These are phyloP conservation scores for Xylota segnis DNA, from an alignment of 2,888 invertebrate genomes.

Conservation along the genomic window DNA sequence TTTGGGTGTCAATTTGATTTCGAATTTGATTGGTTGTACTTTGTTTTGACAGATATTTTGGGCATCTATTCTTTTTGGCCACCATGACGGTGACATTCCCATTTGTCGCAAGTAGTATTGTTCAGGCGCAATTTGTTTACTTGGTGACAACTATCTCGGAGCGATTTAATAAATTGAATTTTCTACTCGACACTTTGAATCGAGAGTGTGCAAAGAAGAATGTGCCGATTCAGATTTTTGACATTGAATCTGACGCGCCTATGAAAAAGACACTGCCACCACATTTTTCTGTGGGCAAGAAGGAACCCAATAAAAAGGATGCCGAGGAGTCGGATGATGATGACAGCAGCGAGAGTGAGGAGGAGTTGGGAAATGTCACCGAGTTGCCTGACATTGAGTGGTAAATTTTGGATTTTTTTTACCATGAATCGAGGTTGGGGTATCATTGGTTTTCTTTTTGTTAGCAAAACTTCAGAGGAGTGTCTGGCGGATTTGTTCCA, in stretches of 20 bases:
- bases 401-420: conserved; percentile 15
- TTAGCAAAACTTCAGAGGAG: conserved; percentile 80
- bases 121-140: conserved; percentile 82
- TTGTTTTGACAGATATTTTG: conserved; percentile 78
- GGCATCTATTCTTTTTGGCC: conserved; percentile 79
- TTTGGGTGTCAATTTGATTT: background rate
- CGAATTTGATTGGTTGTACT: conserved; percentile 8
- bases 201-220: conserved; percentile 81
- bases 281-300: conserved; percentile 16
- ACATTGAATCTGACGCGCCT: conserved; percentile 81
- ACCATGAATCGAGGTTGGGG: too few species aligned
- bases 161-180: conserved; percentile 82
- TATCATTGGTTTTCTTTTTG: conserved; percentile 4
- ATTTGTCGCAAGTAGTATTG: conserved; percentile 81
- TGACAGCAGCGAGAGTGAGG: conserved; percentile 60
- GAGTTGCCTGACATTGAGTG: conserved; percentile 47
- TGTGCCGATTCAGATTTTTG: conserved; percentile 80
- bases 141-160: conserved; percentile 82
- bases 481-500: conserved; percentile 83
- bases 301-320: conserved; percentile 75
- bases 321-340: conserved; percentile 74
- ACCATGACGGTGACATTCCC: conserved; percentile 82
- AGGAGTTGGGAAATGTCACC: conserved; percentile 35
- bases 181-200: conserved; percentile 82
- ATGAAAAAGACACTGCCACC: conserved; percentile 53